phyloP scores from a whole-genome alignment of 2,888 invertebrate species.

The Cartodere bifasciata region DNA sequence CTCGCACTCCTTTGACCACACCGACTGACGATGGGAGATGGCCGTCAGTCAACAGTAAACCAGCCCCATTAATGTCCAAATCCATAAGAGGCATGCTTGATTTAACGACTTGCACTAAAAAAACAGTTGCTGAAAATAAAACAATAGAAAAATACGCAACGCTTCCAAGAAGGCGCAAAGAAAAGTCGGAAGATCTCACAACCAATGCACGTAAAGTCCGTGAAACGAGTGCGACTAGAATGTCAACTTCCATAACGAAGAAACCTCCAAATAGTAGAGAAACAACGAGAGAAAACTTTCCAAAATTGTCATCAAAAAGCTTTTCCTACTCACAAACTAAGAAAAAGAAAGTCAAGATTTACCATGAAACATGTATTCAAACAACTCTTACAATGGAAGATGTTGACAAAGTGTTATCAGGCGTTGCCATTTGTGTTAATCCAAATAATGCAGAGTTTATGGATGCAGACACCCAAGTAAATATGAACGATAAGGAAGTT shows the following conservation, averaged over 20 bases:
- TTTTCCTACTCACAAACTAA: conserved; percentile 32
- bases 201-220: conserved; percentile 15
- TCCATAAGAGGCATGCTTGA: conserved; percentile 30
- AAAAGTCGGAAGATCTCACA: conserved; percentile 39
- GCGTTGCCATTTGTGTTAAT: conserved; percentile 33
- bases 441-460: conserved; percentile 28
- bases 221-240: conserved; percentile 18
- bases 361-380: conserved; percentile 67
- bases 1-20: conserved; percentile 39
- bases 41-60: conserved; percentile 42
- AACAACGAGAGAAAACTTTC: conserved; percentile 14
- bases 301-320: conserved; percentile 27
- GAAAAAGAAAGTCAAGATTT: conserved; percentile 51
- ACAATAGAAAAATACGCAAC: conserved; percentile 67
- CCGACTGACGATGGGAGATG: conserved; percentile 58
- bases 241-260: conserved; percentile 14
- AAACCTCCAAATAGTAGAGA: conserved; percentile 24
- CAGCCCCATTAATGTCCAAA: conserved; percentile 30
- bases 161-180: conserved; percentile 58
- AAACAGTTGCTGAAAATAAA: conserved; percentile 32
- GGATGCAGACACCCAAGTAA: conserved; percentile 32
- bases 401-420: conserved; percentile 58
- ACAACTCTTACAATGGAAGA: conserved; percentile 63
- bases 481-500: conserved; percentile 50
- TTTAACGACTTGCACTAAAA: conserved; percentile 24